Evolutionary conservation across 2,888 invertebrate species (phyloP), one percentile per base, ranked within the genome.

Genomic region (Coelopa pilipes): DNA sequence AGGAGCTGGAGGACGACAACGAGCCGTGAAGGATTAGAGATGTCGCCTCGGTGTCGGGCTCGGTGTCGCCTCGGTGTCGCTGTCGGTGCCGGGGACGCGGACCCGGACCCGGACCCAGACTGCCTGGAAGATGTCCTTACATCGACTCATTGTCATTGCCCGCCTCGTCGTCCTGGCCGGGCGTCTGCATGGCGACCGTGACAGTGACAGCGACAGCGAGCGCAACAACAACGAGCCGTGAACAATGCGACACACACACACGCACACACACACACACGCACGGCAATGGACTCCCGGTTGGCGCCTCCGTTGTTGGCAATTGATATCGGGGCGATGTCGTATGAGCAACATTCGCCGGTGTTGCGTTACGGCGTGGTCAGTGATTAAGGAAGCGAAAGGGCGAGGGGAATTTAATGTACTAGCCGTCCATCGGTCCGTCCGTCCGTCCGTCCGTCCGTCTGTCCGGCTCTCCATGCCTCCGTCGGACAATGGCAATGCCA

Each of bases 171-270:
- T n/a, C 46, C 63, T 53, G n/a, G n/a, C 50, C 13, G 45, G 68
- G 55, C 68, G 53, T 68, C 68, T 45, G 34, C 50, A 68, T 68
- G 68, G 47, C 47, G 59, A 57, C 59, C 69, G 59, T 59, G 49
- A 17, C 59, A 70, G 49, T 24, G 12, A 63, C 57, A 55, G 24
- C 34, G 57, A 55, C 34, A 68, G 57, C 46, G 53, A 49, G 34
- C 34, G 7, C 34, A 34, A 34, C 34, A 34, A 34, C 2, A 34
- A 34, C 5, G 19, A 69, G n/a, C 67, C 45, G 24, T 11, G 19
- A 34, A 53, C 67, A 68, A 53, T 53, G 17, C 45, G 9, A 17
- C 46, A 65, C 47, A 7, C 21, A 47, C 34, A 34, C 34, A 4
- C 34, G 2, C 34, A 34, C 34, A 34, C 34, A 62, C 1, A 45